phyloP scores from a whole-genome alignment of 2,113 vertebrate species.

The Terrapene triunguis region DNA sequence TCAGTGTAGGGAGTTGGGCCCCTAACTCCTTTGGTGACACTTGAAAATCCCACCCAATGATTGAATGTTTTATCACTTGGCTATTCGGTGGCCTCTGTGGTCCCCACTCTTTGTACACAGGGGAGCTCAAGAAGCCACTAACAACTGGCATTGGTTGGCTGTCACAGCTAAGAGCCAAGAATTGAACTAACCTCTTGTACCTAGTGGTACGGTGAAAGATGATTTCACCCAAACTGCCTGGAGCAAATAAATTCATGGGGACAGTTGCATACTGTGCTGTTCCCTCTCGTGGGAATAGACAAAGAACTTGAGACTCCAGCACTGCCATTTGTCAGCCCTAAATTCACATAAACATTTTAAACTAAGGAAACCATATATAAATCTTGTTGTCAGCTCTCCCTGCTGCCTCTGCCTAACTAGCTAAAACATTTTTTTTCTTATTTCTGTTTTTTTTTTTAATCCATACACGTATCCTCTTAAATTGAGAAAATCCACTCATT shows the following conservation, averaged over 20 bases:
- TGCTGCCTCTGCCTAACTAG: neutral
- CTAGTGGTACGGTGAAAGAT: neutral
- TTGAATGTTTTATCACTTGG: rapidly evolving
- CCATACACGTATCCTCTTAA: neutral
- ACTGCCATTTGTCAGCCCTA: neutral
- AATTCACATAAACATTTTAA: neutral
- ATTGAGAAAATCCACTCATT: neutral
- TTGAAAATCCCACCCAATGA: neutral
- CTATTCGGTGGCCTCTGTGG: neutral
- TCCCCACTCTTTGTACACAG: neutral
- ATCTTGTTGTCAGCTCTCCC: neutral
- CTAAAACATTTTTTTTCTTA: neutral
- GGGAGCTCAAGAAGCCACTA: neutral
- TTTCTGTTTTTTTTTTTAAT: neutral
- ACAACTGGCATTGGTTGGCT: rapidly evolving
- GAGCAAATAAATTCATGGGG: neutral
- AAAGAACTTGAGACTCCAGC: neutral
- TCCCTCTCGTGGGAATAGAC: neutral
- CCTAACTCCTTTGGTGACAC: neutral
- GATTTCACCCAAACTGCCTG: neutral
- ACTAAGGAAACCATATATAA: neutral
- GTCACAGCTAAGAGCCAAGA: rapidly evolving
- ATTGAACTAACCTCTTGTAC: neutral
- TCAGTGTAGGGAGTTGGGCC: neutral
- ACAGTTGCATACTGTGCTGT: neutral